Conservation (phyloP, 2,888 invertebrate genomes). For the Xylota segnis region DNA sequence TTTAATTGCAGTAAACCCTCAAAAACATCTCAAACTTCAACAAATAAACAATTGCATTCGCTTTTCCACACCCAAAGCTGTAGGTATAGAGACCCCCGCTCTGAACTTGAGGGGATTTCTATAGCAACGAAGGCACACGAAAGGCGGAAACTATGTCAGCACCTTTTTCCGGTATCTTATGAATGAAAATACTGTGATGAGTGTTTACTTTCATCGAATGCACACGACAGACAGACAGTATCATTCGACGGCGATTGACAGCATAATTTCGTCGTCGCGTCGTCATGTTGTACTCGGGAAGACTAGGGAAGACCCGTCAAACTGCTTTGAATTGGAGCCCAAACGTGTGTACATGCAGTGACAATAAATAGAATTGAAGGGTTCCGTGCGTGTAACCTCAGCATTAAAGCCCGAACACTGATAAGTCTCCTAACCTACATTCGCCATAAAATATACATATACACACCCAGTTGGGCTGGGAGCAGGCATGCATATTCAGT, state of each 20-base stretch:
- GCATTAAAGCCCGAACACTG: conserved; percentile 8
- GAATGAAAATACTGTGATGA: not conserved
- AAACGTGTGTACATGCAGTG: not conserved
- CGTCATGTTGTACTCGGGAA: too few species aligned
- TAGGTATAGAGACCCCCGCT: not conserved
- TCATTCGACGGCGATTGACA: not conserved
- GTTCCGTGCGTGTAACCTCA: conserved; percentile 25
- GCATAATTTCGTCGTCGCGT: conserved; percentile 20
- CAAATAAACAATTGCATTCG: conserved; percentile 6
- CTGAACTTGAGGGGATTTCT: not conserved
- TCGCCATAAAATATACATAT: conserved; percentile 7
- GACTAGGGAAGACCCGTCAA: not conserved
- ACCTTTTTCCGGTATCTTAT: conserved; percentile 1
- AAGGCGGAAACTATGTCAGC: conserved; percentile 28
- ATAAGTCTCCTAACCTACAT: conserved; percentile 44
- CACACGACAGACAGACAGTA: not conserved
- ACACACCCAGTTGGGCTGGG: conserved; percentile 13
- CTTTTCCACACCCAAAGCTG: not conserved
- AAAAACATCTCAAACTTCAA: not conserved
- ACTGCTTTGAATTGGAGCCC: conserved; percentile 3
- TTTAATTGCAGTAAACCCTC: conserved; percentile 3
- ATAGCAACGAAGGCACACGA: conserved; percentile 12
- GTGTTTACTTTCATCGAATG: conserved; percentile 31
- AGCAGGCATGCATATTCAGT: conserved; percentile 36
- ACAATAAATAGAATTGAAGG: conserved; percentile 21